Conservation (phyloP, 2,113 vertebrate species). For the Sarotherodon lohbergeri region DNA sequence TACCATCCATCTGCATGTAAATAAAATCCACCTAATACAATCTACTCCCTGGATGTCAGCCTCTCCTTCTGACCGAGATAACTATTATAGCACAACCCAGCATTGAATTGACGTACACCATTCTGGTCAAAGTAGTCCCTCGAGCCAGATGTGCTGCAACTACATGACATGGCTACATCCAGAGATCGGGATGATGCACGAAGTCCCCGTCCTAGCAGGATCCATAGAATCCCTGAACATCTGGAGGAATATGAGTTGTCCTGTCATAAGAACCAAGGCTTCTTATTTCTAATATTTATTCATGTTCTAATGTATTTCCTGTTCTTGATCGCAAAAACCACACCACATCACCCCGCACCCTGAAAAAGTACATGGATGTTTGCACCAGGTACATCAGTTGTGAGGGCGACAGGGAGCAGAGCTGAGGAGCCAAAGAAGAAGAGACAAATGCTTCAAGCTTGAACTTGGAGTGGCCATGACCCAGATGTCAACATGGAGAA, state of each 20-base stretch:
- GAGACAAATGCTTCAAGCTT: slow-evolving; percentile 28
- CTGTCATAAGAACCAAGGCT: background rate
- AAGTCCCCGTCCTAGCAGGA: background rate
- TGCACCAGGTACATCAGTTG: background rate
- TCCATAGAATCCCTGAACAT: background rate
- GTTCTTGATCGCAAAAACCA: background rate
- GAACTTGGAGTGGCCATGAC: background rate
- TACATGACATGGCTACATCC: background rate
- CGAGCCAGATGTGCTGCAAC: background rate
- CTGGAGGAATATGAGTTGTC: background rate
- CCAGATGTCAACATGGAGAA: slow-evolving; percentile 17
- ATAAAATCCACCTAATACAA: background rate
- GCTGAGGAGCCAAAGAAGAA: background rate
- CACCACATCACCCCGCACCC: background rate
- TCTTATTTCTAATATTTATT: background rate
- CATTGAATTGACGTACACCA: background rate
- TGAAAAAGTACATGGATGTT: slow-evolving; percentile 15
- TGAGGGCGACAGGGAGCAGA: slow-evolving; percentile 5
- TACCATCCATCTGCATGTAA: background rate
- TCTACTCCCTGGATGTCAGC: background rate
- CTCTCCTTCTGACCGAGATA: background rate
- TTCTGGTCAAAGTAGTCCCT: background rate
- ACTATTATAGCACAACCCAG: background rate
- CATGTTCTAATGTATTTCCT: background rate
- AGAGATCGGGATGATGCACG: background rate